Evolutionary conservation across 1,140 invertebrate species (phyloP).

Genomic region (Platyscapa corneri): DNA sequence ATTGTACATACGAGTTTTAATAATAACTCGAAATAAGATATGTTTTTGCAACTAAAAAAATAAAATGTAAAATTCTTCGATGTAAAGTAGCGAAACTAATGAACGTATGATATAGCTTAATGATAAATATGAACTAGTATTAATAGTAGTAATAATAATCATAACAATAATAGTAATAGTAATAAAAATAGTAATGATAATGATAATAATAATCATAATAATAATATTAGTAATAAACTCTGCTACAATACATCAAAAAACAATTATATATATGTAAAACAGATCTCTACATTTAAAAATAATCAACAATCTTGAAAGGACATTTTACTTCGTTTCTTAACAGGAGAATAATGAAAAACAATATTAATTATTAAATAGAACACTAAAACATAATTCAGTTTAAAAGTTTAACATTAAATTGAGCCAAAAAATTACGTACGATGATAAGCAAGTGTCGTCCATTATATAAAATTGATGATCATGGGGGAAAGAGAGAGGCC

Average conservation of each 20-base stretch:
- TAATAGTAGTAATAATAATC: background rate
- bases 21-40: background rate
- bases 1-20: constrained; percentile 35
- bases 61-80: constrained; percentile 26
- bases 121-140: background rate
- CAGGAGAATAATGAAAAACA: constrained; percentile 16
- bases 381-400: background rate
- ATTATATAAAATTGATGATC: constrained; percentile 37
- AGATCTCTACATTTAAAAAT: constrained; percentile 13
- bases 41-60: constrained; percentile 38
- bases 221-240: background rate
- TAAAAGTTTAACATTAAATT: background rate
- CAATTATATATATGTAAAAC: constrained; percentile 6
- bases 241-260: constrained; percentile 1
- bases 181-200: background rate
- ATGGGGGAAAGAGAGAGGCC: constrained; percentile 24
- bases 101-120: constrained; percentile 36
- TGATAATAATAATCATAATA: constrained; percentile 4
- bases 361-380: background rate
- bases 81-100: constrained; percentile 1
- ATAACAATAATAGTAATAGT: constrained; percentile 10
- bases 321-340: background rate
- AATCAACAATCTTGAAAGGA: constrained; percentile 3
- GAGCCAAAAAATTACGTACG: constrained; percentile 4
- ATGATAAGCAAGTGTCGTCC: constrained; percentile 26